Percentiles rank a stretch among this genome's conserved stretches.
Conservation (phyloP, 2,797 vertebrate species). For the Pangasius krempfi region DNA sequence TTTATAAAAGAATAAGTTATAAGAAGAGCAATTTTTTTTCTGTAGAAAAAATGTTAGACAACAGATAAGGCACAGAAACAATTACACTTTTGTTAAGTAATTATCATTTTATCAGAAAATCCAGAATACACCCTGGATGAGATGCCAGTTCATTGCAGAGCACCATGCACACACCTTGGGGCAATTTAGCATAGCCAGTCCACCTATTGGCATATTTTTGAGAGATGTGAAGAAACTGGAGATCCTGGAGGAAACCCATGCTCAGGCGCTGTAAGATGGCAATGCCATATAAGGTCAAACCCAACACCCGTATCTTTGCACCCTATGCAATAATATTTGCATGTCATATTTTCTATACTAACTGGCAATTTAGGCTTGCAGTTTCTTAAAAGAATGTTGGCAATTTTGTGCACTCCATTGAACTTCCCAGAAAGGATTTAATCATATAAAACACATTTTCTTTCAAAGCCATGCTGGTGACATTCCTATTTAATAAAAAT, state of each 20-base stretch:
- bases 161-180: not conserved
- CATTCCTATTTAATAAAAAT: no score
- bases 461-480: not conserved
- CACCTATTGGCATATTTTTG: not conserved
- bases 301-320: not conserved
- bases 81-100: not conserved
- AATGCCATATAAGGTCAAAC: not conserved
- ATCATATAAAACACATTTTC: not conserved
- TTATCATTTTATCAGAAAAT: not conserved
- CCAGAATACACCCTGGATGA: not conserved
- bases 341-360: not conserved
- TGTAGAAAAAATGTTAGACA: not conserved
- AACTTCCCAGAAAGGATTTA: not conserved
- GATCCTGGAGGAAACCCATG: not conserved
- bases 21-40: not conserved
- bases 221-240: not conserved
- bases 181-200: not conserved
- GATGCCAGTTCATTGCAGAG: not conserved
- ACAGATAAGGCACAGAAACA: not conserved
- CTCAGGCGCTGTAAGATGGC: not conserved
- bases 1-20: not conserved
- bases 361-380: not conserved
- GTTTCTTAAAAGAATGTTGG: not conserved
- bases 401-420: not conserved
- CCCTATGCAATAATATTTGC: not conserved